Conservation (phyloP, 1,140 invertebrate species). For the Triops longicaudatus region DNA sequence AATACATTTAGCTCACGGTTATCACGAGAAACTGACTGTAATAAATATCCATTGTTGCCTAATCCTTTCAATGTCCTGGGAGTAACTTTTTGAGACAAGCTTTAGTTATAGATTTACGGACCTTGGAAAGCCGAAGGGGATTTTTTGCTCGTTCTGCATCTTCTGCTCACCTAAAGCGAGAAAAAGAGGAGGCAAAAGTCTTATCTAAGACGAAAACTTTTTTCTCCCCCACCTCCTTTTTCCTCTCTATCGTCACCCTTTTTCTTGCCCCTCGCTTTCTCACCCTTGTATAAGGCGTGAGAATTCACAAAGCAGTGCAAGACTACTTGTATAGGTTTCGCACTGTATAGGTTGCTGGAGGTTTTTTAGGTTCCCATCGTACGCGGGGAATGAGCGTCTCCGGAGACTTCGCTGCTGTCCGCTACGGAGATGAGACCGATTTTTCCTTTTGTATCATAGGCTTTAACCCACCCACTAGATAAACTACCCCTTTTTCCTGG, state of each 20-base stretch:
- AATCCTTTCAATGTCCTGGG: too few relatives aligned
- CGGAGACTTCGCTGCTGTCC: conserved; percentile 13
- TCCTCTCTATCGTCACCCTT: too few relatives aligned
- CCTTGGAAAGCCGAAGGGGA: neutral
- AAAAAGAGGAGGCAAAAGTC: neutral
- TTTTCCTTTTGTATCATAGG: conserved; percentile 12
- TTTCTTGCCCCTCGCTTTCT: neutral
- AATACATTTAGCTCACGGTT: too few relatives aligned
- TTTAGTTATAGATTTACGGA: neutral
- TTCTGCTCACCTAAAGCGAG: neutral
- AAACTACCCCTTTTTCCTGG: neutral
- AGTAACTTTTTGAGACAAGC: neutral
- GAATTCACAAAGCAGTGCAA: neutral
- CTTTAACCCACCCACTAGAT: neutral
- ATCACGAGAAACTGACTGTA: too few relatives aligned
- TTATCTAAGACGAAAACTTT: neutral
- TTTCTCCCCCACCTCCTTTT: neutral
- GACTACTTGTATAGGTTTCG: conserved; percentile 2
- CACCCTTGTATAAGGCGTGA: neutral
- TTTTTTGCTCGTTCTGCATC: neutral
- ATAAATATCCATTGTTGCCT: too few relatives aligned
- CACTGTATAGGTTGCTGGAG: neutral
- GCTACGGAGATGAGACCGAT: conserved; percentile 6
- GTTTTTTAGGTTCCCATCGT: neutral
- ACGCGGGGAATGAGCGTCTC: neutral